Base-by-base conservation (phyloP, 2,797 vertebrate genomes). In the Alauda arvensis region DNA sequence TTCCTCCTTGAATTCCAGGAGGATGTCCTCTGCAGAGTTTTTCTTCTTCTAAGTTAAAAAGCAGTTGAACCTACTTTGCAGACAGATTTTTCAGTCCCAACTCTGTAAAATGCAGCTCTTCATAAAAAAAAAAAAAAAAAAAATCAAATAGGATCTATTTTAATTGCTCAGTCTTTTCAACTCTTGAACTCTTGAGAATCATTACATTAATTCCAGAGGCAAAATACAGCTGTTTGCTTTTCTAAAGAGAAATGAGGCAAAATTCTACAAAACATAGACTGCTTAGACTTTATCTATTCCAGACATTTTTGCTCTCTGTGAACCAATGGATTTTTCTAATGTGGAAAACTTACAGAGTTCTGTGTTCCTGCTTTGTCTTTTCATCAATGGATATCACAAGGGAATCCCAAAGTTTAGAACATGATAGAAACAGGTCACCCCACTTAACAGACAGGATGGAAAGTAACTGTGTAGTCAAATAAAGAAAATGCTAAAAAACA, bases 161-260 rank as follows among this genome's bases (percentile, higher is more conserved):
- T 85, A 85, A 80, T 87, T 87, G 71, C 11, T 5, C 9, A 28
- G 43, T n/a, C 31, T 93, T 90, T 91, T 87, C n/a, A 91, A 31
- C 25, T 80, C 59, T 33, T 84, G 40, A 81, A n/a, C 14, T n/a
- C n/a, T n/a, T n/a, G n/a, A 43, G 43, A 87, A 71, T 65, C 46
- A 71, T 65, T 87, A 28, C 68, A 55, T 65, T 83, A 43, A 49
- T 74, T 88, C 66, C 28, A 17, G 69, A 71, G 34, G 57, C 51
- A 87, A 88, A 87, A 83, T 26, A 74, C 84, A 94, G 9, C 24
- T 71, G 16, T 86, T 88, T 85, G 13, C n/a, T 90, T 88, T 93
- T 80, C 55, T 83, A 57, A 87, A 70, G 61, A 57, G 42, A 85
- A 88, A 67, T 71, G 46, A 14, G 55, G 34, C n/a, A 88, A 82